These are phyloP conservation scores for Takifugu rubripes DNA, from an alignment of 2,797 vertebrate species.

Conservation along the genomic window DNA sequence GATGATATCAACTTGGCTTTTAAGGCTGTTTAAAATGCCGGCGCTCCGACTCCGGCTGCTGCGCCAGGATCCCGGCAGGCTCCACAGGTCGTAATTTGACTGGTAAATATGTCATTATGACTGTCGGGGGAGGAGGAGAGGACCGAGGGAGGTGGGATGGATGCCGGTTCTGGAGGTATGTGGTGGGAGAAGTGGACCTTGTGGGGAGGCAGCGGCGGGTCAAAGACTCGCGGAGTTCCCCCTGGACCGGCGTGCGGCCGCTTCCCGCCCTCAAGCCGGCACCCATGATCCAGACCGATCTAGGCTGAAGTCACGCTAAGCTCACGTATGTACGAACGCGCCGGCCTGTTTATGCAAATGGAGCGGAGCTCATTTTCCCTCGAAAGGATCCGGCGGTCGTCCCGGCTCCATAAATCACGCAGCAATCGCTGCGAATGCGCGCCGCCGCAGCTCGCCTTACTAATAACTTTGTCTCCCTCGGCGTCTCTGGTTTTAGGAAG, in stretches of 20 bases:
- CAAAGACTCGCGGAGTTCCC: slow-evolving; percentile 25
- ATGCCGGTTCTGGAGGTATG: slow-evolving; percentile 22
- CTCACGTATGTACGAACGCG: too few relatives aligned
- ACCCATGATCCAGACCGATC: too few relatives aligned
- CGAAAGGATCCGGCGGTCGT: slow-evolving; percentile 10
- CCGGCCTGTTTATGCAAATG: slow-evolving; percentile 18
- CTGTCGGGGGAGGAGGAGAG: slow-evolving; percentile 42
- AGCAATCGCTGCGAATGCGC: slow-evolving; percentile 36
- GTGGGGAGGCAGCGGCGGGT: slow-evolving; percentile 25
- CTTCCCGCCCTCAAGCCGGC: too few relatives aligned
- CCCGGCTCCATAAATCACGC: slow-evolving; percentile 40
- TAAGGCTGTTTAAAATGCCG: slow-evolving; percentile 58
- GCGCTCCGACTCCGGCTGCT: slow-evolving; percentile 54
- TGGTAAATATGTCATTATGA: slow-evolving; percentile 76
- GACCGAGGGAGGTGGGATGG: slow-evolving; percentile 1
- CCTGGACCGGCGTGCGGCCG: slow-evolving; percentile 5
- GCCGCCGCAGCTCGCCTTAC: slow-evolving; percentile 30
- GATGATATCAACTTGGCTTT: slow-evolving; percentile 61
- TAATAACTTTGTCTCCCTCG: slow-evolving; percentile 53
- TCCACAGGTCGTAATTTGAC: slow-evolving; percentile 71
- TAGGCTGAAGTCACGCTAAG: too few relatives aligned
- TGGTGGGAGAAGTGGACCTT: slow-evolving; percentile 24
- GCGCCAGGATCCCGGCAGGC: slow-evolving; percentile 59
- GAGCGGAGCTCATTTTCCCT: slow-evolving; percentile 12
- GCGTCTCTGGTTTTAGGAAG: slow-evolving; percentile 44